These are phyloP conservation scores for Desmodus rotundus DNA, from an alignment of 2,113 vertebrate species.

Conservation along the genomic window DNA sequence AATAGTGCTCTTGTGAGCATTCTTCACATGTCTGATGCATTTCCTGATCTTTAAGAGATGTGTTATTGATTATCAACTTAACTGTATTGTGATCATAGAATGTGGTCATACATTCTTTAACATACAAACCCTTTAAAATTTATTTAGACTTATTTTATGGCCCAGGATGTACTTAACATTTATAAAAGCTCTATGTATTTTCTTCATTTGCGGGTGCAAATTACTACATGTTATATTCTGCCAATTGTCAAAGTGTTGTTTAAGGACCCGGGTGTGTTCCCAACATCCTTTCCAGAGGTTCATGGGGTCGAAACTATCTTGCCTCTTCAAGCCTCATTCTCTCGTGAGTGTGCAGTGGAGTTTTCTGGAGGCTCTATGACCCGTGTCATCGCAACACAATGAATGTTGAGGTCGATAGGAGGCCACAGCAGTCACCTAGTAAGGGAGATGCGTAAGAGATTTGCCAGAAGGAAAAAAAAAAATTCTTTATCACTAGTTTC, in stretches of 20 bases:
- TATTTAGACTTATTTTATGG: background rate
- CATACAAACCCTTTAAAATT: background rate
- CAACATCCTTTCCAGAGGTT: background rate
- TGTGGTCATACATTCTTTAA: background rate
- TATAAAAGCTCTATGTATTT: background rate
- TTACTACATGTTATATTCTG: background rate
- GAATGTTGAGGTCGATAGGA: background rate
- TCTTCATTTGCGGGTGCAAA: background rate
- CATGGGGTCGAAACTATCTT: background rate
- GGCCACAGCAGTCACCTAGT: background rate
- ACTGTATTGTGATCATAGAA: background rate
- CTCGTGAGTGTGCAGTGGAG: background rate
- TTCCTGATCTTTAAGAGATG: background rate
- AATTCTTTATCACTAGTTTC: background rate
- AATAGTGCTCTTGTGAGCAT: background rate
- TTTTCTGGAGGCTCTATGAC: background rate
- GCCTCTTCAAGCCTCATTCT: background rate
- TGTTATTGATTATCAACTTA: background rate
- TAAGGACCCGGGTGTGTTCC: background rate
- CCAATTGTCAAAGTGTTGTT: background rate
- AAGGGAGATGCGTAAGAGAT: background rate
- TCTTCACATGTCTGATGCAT: background rate
- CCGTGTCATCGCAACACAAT: background rate
- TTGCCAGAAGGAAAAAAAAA: background rate
- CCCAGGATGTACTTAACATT: background rate